Base-by-base conservation (phyloP, 2,888 invertebrate species). In the Campoplex capitator region DNA sequence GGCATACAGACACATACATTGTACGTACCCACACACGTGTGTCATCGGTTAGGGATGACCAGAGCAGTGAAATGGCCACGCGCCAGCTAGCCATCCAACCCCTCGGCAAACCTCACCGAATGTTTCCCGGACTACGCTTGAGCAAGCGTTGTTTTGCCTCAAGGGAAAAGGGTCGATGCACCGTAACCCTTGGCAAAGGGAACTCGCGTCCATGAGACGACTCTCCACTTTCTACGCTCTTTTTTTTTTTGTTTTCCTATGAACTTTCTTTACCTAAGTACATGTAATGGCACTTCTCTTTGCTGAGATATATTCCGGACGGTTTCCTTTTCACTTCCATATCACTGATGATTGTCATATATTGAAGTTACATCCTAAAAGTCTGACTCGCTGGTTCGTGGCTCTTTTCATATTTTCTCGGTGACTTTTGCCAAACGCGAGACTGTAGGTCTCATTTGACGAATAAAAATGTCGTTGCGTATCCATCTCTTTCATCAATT, bases 151-250 rank as follows among this genome's bases (percentile, higher is more conserved):
- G 84, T 83, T 83, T 83, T 73, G 84, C 82, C 82, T 70, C 75
- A 58, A 84, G 87, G 81, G 80, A 73, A 73, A 78, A 71, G 84
- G 87, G 87, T 87, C 87, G 84, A 83, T 87, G 87, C 87, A 87
- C 84, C 70, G 67, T 73, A 83, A 74, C 78, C 84, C 87, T 84
- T 84, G 74, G 76, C 58, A 71, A 65, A 87, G 67, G 68, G 82
- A 78, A 79, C 7, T 3, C 62, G 9, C 79, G 42, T 58, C 67
- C 65, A 62, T 77, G 73, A 67, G 32, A 62, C 32, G 28, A 32
- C 73, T 73, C 45, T 48, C 51, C 23, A 82, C 68, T 74, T 78
- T 67, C 45, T 67, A 84, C 58, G 73, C 28, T 75, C 68, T 67
- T 65, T 73, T 71, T 75, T 58, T 67, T 78, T 35, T 23, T 23